Evolutionary conservation across 2,888 invertebrate species (phyloP).

Genomic region (Melanchra persicariae): DNA sequence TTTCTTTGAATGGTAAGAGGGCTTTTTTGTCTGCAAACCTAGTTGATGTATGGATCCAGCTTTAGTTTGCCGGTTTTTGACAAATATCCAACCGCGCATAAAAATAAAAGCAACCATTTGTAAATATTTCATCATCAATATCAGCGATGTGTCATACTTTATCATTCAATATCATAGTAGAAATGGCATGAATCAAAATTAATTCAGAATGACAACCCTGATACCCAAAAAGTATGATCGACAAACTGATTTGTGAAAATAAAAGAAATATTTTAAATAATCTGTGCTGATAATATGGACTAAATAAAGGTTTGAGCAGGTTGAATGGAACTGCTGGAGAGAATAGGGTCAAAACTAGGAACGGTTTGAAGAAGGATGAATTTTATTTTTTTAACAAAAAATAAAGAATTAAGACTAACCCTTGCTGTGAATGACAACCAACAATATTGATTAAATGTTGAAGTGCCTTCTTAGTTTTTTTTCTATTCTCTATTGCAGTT

Average conservation of each 20-base stretch:
- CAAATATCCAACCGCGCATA: conserved; percentile 6
- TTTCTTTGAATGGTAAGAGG: conserved; percentile 24
- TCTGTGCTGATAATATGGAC: not conserved
- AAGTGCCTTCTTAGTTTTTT: not conserved
- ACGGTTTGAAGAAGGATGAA: not conserved
- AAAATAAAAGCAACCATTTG: conserved; percentile 1
- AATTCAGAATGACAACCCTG: conserved; percentile 23
- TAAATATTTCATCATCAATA: conserved; percentile 11
- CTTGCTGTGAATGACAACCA: not conserved
- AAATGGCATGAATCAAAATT: conserved; percentile 34
- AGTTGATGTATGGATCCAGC: conserved; percentile 26
- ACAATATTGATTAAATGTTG: not conserved
- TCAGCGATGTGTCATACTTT: conserved; percentile 17
- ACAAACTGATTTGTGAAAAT: conserved; percentile 11
- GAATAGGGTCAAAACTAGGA: not conserved
- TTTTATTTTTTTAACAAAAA: too few species aligned
- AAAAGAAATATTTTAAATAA: not conserved
- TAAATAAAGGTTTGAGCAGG: not conserved
- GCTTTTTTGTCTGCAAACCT: conserved; percentile 8
- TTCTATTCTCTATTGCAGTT: not conserved
- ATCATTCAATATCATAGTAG: conserved; percentile 3
- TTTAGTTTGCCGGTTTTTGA: conserved; percentile 12
- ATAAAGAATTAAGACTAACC: too few species aligned
- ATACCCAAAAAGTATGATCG: conserved; percentile 45
- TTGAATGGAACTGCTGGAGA: not conserved